Percentiles rank a stretch among this genome's conserved stretches.
Conservation (phyloP, 2,888 invertebrate genomes). For the Phyllotreta striolata region DNA sequence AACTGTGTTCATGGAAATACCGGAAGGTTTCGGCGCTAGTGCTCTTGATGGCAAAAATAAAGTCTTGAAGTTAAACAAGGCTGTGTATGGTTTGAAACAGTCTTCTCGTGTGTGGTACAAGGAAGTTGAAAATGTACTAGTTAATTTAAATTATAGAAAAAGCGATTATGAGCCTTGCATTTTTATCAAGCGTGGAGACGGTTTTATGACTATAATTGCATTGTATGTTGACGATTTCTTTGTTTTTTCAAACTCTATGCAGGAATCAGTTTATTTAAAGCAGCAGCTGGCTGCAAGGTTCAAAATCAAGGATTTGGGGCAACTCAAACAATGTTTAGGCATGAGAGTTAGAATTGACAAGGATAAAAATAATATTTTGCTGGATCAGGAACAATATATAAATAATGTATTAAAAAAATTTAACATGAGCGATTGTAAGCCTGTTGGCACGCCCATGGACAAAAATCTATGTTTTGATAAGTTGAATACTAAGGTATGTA, state of each 20-base stretch:
- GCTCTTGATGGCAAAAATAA: constrained; percentile 31
- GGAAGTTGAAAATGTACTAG: constrained; percentile 18
- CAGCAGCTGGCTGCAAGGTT: constrained; percentile 39
- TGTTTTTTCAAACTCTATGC: constrained; percentile 39
- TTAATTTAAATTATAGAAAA: constrained; percentile 29
- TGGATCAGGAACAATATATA: too few relatives aligned
- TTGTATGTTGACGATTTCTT: constrained; percentile 44
- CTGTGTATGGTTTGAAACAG: constrained; percentile 33
- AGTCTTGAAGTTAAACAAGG: constrained; percentile 38
- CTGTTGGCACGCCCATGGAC: constrained; percentile 16
- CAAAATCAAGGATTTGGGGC: constrained; percentile 30
- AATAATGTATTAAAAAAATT: constrained; percentile 10
- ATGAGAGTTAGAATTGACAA: constrained; percentile 36
- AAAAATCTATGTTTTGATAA: constrained; percentile 22
- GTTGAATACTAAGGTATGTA: not conserved
- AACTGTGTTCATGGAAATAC: constrained; percentile 28
- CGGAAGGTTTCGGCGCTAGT: constrained; percentile 19
- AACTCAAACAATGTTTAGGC: constrained; percentile 38
- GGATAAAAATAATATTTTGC: constrained; percentile 25
- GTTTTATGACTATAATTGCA: constrained; percentile 38
- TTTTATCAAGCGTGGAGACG: constrained; percentile 36
- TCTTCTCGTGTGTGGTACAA: constrained; percentile 31
- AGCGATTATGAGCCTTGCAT: constrained; percentile 42
- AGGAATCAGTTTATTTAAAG: constrained; percentile 33
- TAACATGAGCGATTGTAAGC: constrained; percentile 33